Evolutionary conservation across 2,888 invertebrate species (phyloP), one percentile per base, ranked within the genome.

Genomic region (Stenodema calcarata): DNA sequence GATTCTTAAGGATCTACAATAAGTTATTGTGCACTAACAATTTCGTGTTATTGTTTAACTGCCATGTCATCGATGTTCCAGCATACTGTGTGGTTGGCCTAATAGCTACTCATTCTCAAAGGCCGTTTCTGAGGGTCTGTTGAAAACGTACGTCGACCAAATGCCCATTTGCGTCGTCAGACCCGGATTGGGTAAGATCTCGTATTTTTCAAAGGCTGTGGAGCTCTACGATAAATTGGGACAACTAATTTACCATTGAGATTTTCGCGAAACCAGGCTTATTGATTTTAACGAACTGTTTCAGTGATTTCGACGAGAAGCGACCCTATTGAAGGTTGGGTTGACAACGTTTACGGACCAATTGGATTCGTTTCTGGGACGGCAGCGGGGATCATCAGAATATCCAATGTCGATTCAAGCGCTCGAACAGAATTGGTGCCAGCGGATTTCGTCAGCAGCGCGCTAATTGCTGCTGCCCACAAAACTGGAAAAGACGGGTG

Each of bases 31-130:
- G 12, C 47, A 7, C 47, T 47, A 16, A n/a, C n/a, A n/a, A 35
- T 35, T 35, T 7, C 35, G 2, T 35, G 35, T 7, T 7, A 4
- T 35, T 7, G 7, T 35, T 35, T 35, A 2, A 4, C 2, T 7
- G 7, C 35, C 2, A 35, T 35, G 50, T 50, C n/a, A 9, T 50
- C 16, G 14, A 6, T 54, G 1, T 62, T 62, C 7, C 86, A 89
- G 89, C 79, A 79, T 92, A 28, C 87, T 92, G 16, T 91, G 90
- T 27, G 90, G 91, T 87, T 95, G 96, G 93, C 97, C 97, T 0
- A 97, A 97, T 90, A 96, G 96, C 0, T 97, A 97, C 92, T 95
- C 96, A 0, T 96, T 95, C 90, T 96, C 97, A 1, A 97, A 97
- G 92, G 95, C 96, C 0, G 90, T 97, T 82, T 96, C 96, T 0